These are phyloP conservation scores for Platichthys stellatus DNA, from an alignment of 2,113 vertebrate genomes.

Conservation along the genomic window DNA sequence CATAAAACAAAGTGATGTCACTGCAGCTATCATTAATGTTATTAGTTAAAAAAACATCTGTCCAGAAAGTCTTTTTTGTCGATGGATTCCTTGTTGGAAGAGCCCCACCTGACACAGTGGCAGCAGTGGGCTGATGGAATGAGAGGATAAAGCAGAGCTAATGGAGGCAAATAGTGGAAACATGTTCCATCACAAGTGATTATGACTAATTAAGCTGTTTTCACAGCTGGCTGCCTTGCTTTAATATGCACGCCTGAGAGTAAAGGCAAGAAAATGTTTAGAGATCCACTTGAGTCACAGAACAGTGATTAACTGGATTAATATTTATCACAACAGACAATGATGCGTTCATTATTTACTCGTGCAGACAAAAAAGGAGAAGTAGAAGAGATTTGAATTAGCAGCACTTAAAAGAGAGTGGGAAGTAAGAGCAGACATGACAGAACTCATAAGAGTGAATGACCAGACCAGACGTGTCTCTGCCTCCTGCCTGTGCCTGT, in stretches of 20 bases:
- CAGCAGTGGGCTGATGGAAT: conserved; percentile 74
- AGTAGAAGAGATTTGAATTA: conserved; percentile 13
- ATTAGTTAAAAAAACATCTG: not conserved
- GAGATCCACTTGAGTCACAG: conserved; percentile 61
- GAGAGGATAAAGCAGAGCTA: conserved; percentile 78
- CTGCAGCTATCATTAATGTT: not conserved
- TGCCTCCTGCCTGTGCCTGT: conserved; percentile 43
- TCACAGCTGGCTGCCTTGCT: conserved; percentile 79
- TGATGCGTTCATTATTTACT: conserved; percentile 41
- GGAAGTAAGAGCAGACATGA: conserved; percentile 11
- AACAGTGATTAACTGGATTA: conserved; percentile 65
- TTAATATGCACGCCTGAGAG: conserved; percentile 76
- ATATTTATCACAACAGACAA: conserved; percentile 59
- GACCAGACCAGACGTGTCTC: conserved; percentile 15
- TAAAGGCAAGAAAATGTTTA: conserved; percentile 52
- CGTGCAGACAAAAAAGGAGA: not conserved
- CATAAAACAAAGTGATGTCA: not conserved
- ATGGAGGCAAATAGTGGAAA: conserved; percentile 83
- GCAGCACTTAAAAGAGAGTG: conserved; percentile 38
- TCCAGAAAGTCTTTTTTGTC: too few relatives aligned
- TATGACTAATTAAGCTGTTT: conserved; percentile 84
- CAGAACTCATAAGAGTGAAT: conserved; percentile 3
- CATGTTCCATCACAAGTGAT: conserved; percentile 83
- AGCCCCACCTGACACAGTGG: conserved; percentile 72
- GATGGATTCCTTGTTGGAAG: conserved; percentile 54